These are phyloP conservation scores for Aselliscus stoliczkanus DNA, from an alignment of 2,797 vertebrate genomes.

Conservation along the genomic window DNA sequence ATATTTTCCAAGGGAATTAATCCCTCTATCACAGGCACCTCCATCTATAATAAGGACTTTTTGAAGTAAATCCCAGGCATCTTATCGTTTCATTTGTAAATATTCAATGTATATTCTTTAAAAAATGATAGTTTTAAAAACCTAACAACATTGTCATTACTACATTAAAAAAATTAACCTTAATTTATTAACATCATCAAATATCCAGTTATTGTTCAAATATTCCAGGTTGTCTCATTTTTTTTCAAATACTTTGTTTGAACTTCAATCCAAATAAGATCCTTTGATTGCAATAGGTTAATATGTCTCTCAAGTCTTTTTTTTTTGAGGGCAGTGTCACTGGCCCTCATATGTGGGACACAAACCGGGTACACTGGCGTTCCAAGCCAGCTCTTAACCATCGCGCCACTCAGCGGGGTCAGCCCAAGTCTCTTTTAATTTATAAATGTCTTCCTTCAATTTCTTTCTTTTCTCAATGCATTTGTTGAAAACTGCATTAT, in stretches of 20 bases:
- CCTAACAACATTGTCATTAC: not conserved
- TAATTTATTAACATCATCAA: not conserved
- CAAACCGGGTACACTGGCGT: too few species aligned
- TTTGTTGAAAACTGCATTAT: not conserved
- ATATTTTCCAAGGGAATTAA: not conserved
- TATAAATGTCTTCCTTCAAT: not conserved
- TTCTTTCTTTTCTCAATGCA: not conserved
- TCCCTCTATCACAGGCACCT: not conserved
- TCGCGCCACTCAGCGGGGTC: too few species aligned
- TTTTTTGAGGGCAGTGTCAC: too few species aligned
- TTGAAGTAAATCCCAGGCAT: not conserved
- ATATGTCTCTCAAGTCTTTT: too few species aligned
- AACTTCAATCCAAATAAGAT: not conserved
- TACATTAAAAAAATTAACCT: not conserved
- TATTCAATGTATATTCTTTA: not conserved
- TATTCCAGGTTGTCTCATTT: not conserved
- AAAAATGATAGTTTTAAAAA: not conserved
- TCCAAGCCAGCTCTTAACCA: too few species aligned
- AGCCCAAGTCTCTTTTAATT: too few species aligned
- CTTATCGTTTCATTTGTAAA: not conserved
- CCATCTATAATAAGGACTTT: not conserved
- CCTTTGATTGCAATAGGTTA: not conserved
- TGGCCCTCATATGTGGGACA: too few species aligned
- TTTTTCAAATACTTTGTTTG: not conserved
- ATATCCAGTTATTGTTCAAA: not conserved